Evolutionary conservation across 1,140 invertebrate species (phyloP), one percentile per base, ranked within the genome.

Genomic region (Drosophila pandora): DNA sequence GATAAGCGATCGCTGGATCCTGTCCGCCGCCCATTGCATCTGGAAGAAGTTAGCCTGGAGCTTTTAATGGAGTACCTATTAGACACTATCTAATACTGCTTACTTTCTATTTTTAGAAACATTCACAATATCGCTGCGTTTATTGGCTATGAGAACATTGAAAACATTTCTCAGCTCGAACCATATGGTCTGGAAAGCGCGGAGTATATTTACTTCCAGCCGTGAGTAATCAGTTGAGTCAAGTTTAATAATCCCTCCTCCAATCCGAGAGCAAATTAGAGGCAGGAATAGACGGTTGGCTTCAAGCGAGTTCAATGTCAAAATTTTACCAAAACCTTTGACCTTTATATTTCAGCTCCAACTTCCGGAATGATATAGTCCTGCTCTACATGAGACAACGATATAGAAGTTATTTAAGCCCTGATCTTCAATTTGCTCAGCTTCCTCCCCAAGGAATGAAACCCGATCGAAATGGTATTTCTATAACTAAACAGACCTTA

Each of bases 121-220:
- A 60, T 85, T 30, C 45, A 55, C 12, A 53, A 72, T 13, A 63
- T 90, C 54, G 72, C 71, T 41, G 89, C 89, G 12, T 76, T 89
- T 39, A 87, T 90, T 61, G 89, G 89, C 22, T 64, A 89, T 53
- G 78, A 89, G 52, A 83, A 75, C 43, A 85, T 91, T 17, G 65
- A 64, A 53, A 74, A 63, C 60, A 57, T 79, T n/a, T 30, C 61
- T 6, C 50, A 62, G 13, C 59, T 89, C 1, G 72, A 87, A 25
- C 65, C 67, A 25, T 82, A 79, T 71, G 57, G 76, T 47, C 32
- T 90, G 17, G 61, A 91, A 17, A 71, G 76, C 34, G 79, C 68
- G 6, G 76, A 91, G 55, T 89, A 76, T 69, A 90, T 91, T 47
- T 90, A 87, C 55, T 91, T 91, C 63, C 84, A 90, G 53, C 90